phyloP scores from a whole-genome alignment of 2,888 invertebrate species.

The Eurytoma californica region DNA sequence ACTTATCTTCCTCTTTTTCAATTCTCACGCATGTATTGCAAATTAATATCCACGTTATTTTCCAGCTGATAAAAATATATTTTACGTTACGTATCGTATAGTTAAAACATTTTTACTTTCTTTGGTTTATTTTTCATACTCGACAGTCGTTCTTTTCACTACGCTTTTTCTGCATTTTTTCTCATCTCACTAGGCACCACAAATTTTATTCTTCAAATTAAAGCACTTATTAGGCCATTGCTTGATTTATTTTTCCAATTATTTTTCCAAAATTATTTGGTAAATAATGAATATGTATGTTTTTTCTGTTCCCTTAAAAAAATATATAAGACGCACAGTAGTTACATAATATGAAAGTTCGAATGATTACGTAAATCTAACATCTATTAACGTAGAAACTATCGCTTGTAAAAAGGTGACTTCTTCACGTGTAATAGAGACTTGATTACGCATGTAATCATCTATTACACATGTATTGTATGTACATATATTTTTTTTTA shows the following conservation, averaged over 20 bases:
- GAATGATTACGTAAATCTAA: slow-evolving; percentile 23
- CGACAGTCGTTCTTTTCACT: slow-evolving; percentile 20
- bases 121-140: slow-evolving; percentile 9
- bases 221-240: slow-evolving; percentile 8
- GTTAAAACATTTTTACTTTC: slow-evolving; percentile 30
- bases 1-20: slow-evolving; percentile 28
- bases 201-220: neutral
- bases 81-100: slow-evolving; percentile 36
- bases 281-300: neutral
- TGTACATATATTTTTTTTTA: neutral
- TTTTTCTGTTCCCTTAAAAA: neutral
- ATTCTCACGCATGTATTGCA: slow-evolving; percentile 19
- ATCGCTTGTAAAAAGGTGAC: slow-evolving; percentile 15
- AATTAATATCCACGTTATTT: slow-evolving; percentile 30
- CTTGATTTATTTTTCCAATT: slow-evolving; percentile 31
- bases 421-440: neutral
- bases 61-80: slow-evolving; percentile 25
- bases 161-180: slow-evolving; percentile 2
- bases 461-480: too few relatives aligned
- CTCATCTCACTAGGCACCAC: slow-evolving; percentile 8
- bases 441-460: too few relatives aligned
- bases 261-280: slow-evolving; percentile 19
- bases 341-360: slow-evolving; percentile 35
- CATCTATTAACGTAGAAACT: slow-evolving; percentile 42
- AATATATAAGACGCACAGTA: slow-evolving; percentile 13